These are phyloP conservation scores for Catostylus mosaicus DNA, from an alignment of 30 jellyfish, hydroid and myxozoan genomes.

Conservation along the genomic window DNA sequence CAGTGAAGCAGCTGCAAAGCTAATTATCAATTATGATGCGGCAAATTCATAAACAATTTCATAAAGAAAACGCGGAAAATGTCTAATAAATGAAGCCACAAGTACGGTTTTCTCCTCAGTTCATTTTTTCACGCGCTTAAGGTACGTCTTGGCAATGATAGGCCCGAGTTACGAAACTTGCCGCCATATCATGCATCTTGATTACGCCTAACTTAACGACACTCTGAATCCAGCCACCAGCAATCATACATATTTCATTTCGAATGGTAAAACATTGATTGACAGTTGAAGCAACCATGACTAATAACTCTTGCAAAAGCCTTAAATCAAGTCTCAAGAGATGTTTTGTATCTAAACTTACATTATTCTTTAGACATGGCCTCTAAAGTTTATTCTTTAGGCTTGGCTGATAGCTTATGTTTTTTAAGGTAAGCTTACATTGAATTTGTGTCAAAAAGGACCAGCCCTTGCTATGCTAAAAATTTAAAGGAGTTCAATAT, in stretches of 20 bases:
- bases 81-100: not conserved
- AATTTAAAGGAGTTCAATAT: too few species aligned
- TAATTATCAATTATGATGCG: not conserved
- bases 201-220: not conserved
- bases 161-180: too few species aligned
- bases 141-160: not conserved
- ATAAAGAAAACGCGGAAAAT: not conserved
- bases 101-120: not conserved
- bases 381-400: too few species aligned
- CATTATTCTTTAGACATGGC: too few species aligned
- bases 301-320: too few species aligned
- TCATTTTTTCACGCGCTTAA: not conserved
- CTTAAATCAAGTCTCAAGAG: too few species aligned
- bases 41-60: not conserved
- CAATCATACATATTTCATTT: not conserved
- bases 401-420: too few species aligned
- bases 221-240: constrained; percentile 9
- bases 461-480: too few species aligned
- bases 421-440: too few species aligned
- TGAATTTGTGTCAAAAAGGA: too few species aligned
- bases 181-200: not conserved
- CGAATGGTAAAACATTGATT: not conserved
- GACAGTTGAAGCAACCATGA: not conserved
- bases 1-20: constrained; percentile 24
- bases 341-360: too few species aligned